phyloP scores from a whole-genome alignment of 2,113 vertebrate species.

The Larimichthys crocea region DNA sequence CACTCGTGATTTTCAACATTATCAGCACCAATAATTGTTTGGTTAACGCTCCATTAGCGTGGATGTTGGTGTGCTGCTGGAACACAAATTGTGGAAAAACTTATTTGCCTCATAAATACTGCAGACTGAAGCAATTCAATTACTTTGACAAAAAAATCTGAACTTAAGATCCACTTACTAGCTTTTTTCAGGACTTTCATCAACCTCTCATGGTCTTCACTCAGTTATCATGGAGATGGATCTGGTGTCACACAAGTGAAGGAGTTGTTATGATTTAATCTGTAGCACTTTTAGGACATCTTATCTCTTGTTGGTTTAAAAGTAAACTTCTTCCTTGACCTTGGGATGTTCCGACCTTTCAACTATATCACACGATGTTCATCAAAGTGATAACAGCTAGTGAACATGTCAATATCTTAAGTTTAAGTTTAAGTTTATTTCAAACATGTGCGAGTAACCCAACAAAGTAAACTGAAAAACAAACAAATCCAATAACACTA shows the following conservation, averaged over 20 bases:
- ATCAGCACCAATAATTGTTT: constrained; percentile 21
- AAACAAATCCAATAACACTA: no score
- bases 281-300: background rate
- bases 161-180: background rate
- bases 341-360: background rate
- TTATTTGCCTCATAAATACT: background rate
- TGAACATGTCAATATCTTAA: background rate
- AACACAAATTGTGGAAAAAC: constrained; percentile 2
- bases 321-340: background rate
- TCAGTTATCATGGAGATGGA: background rate
- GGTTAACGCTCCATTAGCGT: constrained; percentile 32
- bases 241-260: background rate
- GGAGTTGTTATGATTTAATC: background rate
- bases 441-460: no score
- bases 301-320: fast-evolving
- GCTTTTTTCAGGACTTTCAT: background rate
- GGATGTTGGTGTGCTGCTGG: background rate
- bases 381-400: background rate
- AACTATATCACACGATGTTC: background rate
- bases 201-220: background rate
- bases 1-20: constrained; percentile 22
- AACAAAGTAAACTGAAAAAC: no score
- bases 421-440: no score
- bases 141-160: background rate
- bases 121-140: background rate